phyloP scores from a whole-genome alignment of 2,888 invertebrate genomes.

The Ophion slaviceki region DNA sequence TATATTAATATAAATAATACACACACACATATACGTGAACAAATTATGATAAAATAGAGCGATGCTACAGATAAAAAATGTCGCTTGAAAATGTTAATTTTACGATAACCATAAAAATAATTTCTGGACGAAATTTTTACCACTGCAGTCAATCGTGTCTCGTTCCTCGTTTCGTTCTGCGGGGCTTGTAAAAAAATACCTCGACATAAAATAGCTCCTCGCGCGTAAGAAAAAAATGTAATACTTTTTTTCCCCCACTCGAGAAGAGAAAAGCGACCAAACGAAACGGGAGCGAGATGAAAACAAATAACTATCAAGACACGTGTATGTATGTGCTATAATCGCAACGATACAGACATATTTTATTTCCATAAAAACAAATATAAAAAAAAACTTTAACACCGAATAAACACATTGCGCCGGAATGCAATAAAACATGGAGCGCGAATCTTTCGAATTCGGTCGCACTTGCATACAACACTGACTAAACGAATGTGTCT shows the following conservation, averaged over 20 bases:
- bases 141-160: neutral
- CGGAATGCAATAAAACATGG: constrained; percentile 13
- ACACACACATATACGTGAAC: neutral
- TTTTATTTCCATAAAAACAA: constrained; percentile 13
- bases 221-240: neutral
- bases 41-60: constrained; percentile 13
- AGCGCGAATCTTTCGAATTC: constrained; percentile 24
- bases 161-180: neutral
- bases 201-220: neutral
- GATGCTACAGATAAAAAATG: constrained; percentile 48
- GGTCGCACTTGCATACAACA: neutral
- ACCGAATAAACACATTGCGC: no score
- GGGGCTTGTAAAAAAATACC: neutral
- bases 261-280: neutral
- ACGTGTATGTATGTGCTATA: neutral
- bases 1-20: constrained; percentile 36
- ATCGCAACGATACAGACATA: neutral
- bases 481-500: constrained; percentile 39
- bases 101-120: neutral
- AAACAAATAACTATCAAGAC: neutral
- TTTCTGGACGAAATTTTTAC: no score
- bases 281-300: neutral
- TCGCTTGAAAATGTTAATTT: constrained; percentile 19
- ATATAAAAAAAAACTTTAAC: neutral
- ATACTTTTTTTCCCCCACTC: neutral